These are phyloP conservation scores for Branchipolynoe longqiensis DNA, from an alignment of 2,888 invertebrate genomes.

Conservation along the genomic window DNA sequence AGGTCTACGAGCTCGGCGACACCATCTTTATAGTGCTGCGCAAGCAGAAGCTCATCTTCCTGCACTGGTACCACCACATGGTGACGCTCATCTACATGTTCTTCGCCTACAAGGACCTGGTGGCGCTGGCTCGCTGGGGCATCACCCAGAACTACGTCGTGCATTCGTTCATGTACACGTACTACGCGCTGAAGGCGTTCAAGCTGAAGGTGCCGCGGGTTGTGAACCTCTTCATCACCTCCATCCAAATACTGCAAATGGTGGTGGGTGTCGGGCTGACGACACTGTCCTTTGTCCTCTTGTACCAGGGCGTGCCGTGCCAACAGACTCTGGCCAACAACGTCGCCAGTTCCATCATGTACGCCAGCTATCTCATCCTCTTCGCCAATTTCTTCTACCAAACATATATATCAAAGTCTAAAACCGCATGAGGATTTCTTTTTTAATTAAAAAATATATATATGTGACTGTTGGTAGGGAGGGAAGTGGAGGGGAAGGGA, in stretches of 20 bases:
- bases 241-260: slow-evolving; percentile 75
- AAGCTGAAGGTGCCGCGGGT: slow-evolving; percentile 86
- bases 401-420: slow-evolving; percentile 70
- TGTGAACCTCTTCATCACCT: slow-evolving; percentile 72
- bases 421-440: slow-evolving; percentile 4
- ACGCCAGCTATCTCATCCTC: slow-evolving; percentile 77
- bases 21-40: slow-evolving; percentile 94
- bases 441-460: neutral
- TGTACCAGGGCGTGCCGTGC: slow-evolving; percentile 47
- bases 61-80: slow-evolving; percentile 98
- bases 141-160: slow-evolving; percentile 97
- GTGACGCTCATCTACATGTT: slow-evolving; percentile 96
- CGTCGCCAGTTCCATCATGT: slow-evolving; percentile 73
- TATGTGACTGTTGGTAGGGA: too few relatives aligned
- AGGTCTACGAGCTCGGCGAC: slow-evolving; percentile 85
- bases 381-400: slow-evolving; percentile 78
- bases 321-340: slow-evolving; percentile 69
- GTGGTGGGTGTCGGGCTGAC: slow-evolving; percentile 68
- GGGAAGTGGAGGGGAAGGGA: too few relatives aligned
- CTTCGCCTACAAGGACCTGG: slow-evolving; percentile 87
- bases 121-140: slow-evolving; percentile 88
- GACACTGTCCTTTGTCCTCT: slow-evolving; percentile 45
- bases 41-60: slow-evolving; percentile 95
- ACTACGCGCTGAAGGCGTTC: slow-evolving; percentile 93
- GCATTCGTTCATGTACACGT: slow-evolving; percentile 94